phyloP scores from a whole-genome alignment of 2,888 invertebrate species.

The Liposcelis brunnea region DNA sequence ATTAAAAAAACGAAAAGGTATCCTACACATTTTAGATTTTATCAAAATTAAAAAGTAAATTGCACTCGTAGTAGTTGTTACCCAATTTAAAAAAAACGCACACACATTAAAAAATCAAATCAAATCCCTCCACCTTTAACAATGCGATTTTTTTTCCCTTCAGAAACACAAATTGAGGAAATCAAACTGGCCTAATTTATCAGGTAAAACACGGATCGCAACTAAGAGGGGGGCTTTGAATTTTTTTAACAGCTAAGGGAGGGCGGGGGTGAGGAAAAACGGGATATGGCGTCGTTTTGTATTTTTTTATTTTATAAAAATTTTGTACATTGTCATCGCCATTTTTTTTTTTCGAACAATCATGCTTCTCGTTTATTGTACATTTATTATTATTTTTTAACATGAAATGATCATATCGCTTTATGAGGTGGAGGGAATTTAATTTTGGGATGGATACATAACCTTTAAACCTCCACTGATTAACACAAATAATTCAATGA shows the following conservation, averaged over 20 bases:
- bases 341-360: neutral
- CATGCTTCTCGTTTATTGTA: neutral
- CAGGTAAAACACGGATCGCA: slow-evolving; percentile 6
- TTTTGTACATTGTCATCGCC: neutral
- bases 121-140: no score
- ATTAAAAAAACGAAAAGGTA: slow-evolving; percentile 1
- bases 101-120: no score
- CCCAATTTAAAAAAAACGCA: no score
- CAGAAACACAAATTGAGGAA: slow-evolving; percentile 6
- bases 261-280: neutral
- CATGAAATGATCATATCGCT: neutral
- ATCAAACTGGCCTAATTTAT: slow-evolving; percentile 6
- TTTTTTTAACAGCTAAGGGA: neutral
- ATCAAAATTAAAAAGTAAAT: no score
- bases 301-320: neutral
- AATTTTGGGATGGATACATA: no score
- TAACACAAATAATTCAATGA: neutral
- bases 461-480: neutral
- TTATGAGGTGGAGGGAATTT: neutral
- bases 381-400: neutral
- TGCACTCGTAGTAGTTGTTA: neutral
- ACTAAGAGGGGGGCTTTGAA: neutral
- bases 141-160: neutral
- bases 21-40: neutral
- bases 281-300: neutral